Evolutionary conservation across 2,113 vertebrate species (phyloP).

Genomic region (Myodes glareolus): DNA sequence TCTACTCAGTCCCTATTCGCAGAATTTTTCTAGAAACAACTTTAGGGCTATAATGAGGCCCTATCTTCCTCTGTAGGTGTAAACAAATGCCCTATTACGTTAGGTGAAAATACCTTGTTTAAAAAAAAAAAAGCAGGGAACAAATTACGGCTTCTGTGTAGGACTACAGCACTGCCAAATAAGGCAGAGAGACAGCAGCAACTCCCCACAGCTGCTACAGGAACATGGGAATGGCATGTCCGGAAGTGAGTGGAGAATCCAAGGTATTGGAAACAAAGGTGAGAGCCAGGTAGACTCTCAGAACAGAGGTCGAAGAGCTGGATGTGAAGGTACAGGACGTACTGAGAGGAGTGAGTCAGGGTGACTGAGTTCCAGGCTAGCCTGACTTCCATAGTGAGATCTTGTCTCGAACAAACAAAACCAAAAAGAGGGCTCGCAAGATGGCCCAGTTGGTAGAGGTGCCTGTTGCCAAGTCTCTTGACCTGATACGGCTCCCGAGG

Average conservation of each 20-base stretch:
- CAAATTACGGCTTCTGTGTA: not conserved
- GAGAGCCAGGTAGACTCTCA: not conserved
- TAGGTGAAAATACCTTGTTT: not conserved
- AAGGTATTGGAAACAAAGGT: not conserved
- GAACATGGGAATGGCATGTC: not conserved
- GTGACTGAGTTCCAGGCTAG: not conserved
- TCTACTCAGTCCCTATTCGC: not conserved
- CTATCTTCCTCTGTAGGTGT: not conserved
- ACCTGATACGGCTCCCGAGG: too few relatives aligned
- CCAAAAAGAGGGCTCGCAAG: too few relatives aligned
- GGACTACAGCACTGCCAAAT: not conserved
- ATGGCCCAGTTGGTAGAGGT: too few relatives aligned
- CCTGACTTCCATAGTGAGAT: not conserved
- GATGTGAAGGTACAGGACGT: too few relatives aligned
- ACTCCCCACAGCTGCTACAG: not conserved
- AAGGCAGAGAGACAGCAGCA: not conserved
- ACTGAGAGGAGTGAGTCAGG: not conserved
- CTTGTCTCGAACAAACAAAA: too few relatives aligned
- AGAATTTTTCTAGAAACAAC: not conserved
- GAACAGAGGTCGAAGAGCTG: too few relatives aligned
- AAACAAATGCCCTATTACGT: not conserved
- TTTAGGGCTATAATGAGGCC: not conserved
- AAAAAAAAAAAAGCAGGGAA: not conserved
- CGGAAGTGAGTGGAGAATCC: not conserved
- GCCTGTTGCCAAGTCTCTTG: too few relatives aligned